Percentiles rank a stretch among this genome's conserved stretches.
These are phyloP conservation scores for Crotalus horridus DNA, from an alignment of 2,113 vertebrate species.

Conservation along the genomic window DNA sequence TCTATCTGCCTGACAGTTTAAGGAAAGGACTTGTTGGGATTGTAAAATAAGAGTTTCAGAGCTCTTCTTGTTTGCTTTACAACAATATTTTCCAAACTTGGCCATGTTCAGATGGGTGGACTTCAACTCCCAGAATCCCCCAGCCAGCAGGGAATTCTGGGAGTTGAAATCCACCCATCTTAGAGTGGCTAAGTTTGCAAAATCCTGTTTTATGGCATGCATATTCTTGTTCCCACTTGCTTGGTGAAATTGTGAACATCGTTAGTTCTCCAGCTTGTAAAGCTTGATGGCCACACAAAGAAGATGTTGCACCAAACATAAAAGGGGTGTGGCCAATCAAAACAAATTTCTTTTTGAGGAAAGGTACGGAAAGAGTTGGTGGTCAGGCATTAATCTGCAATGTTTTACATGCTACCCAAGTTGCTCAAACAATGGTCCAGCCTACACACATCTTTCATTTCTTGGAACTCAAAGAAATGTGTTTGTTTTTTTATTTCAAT, in stretches of 20 bases:
- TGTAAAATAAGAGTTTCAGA: background rate
- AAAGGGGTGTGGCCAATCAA: background rate
- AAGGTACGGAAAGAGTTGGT: background rate
- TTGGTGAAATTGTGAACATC: background rate
- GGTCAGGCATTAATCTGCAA: background rate
- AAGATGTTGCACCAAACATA: background rate
- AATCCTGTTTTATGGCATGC: background rate
- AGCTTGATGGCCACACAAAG: background rate
- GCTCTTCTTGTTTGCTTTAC: background rate
- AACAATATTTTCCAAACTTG: background rate
- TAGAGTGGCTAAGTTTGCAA: background rate
- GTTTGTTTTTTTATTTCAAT: background rate
- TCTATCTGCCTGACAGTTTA: constrained; percentile 12
- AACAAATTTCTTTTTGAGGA: background rate
- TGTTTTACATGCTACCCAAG: background rate
- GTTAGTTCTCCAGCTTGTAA: background rate
- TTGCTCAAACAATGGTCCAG: background rate
- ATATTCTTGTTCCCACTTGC: background rate
- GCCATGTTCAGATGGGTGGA: background rate
- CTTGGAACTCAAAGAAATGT: background rate
- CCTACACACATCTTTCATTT: background rate
- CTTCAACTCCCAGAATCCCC: background rate
- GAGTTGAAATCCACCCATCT: background rate
- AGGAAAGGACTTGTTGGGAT: constrained; percentile 12
- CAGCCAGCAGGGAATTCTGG: background rate